A percentile compares a stretch with the other conserved stretches of the same genome.
Evolutionary conservation across 2,888 invertebrate species (phyloP).

Genomic region (Xanthia togata): DNA sequence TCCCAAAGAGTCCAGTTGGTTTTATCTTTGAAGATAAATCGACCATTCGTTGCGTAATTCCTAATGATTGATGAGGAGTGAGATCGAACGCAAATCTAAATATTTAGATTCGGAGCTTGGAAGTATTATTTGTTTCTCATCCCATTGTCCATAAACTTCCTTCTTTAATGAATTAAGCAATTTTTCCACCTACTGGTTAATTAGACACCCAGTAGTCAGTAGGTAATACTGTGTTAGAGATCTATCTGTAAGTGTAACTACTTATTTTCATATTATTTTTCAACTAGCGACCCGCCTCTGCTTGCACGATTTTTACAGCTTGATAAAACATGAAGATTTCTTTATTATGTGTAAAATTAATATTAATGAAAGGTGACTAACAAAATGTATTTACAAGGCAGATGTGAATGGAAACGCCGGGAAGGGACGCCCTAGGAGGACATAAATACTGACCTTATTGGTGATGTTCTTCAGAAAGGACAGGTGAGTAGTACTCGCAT

Average conservation of each 20-base stretch:
- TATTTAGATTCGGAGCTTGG: slow-evolving; percentile 55
- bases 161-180: slow-evolving; percentile 17
- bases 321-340: too few relatives aligned
- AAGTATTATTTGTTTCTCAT: slow-evolving; percentile 46
- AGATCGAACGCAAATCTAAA: slow-evolving; percentile 52
- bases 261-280: not conserved
- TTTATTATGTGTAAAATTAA: too few relatives aligned
- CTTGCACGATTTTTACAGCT: too few relatives aligned
- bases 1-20: slow-evolving; percentile 30
- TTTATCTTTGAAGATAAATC: slow-evolving; percentile 57
- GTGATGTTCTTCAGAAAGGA: too few relatives aligned
- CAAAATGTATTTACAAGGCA: too few relatives aligned
- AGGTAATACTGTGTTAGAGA: not conserved
- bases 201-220: not conserved
- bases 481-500: too few relatives aligned
- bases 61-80: slow-evolving; percentile 62
- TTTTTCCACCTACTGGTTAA: slow-evolving; percentile 20
- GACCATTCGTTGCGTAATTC: slow-evolving; percentile 53
- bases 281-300: not conserved
- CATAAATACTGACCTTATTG: too few relatives aligned
- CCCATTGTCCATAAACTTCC: slow-evolving; percentile 10
- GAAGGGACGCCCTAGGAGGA: too few relatives aligned
- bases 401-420: too few relatives aligned
- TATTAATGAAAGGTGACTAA: too few relatives aligned
- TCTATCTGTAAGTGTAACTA: not conserved